Base-by-base conservation (phyloP, 1,140 invertebrate species). In the Drosophila parvula region DNA sequence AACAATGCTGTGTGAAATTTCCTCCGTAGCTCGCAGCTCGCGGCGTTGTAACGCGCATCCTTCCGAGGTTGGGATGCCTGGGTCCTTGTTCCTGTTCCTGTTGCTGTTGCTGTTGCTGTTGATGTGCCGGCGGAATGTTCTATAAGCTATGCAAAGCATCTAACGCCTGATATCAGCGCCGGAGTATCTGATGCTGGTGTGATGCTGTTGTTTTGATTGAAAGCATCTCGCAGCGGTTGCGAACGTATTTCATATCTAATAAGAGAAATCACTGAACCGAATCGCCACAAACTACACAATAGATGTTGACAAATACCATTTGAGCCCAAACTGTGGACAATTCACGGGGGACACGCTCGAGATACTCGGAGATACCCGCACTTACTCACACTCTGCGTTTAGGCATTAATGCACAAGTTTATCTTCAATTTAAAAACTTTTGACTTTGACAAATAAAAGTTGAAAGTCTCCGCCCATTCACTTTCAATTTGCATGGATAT, bases 101-200 rank as follows among this genome's bases (percentile, higher is more conserved):
- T 16, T 50, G 28, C 45, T 28, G 14, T 48, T 48, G 50, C 34
- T 81, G 28, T 16, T 50, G 28, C 45, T 28, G 14, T 48, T 48
- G 50, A 18, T 81, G 48, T 73, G 79, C 70, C 79, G 69, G 82
- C 48, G 75, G 83, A 74, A 85, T 85, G 77, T 71, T 78, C 34
- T 27, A 44, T 51, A 65, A 68, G 75, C 68, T 79, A 83, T 82
- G 82, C 62, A 69, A 82, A 82, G 71, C 75, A 85, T 88, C 65
- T 76, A 73, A 82, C 82, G 75, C 79, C 75, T 58, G 67, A 48
- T 74, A 81, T 68, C 68, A 61, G 70, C 5, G 28, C 41, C 27
- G 28, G 53, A 76, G 73, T 68, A 59, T 65, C 48, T 59, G 34
- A 16, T 48, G 43, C 28, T 40, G 67, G n/a, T 71, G 16, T 70